A percentile compares a stretch with the other conserved stretches of the same genome.
Conservation (phyloP, 2,113 vertebrate genomes). For the Caretta caretta region DNA sequence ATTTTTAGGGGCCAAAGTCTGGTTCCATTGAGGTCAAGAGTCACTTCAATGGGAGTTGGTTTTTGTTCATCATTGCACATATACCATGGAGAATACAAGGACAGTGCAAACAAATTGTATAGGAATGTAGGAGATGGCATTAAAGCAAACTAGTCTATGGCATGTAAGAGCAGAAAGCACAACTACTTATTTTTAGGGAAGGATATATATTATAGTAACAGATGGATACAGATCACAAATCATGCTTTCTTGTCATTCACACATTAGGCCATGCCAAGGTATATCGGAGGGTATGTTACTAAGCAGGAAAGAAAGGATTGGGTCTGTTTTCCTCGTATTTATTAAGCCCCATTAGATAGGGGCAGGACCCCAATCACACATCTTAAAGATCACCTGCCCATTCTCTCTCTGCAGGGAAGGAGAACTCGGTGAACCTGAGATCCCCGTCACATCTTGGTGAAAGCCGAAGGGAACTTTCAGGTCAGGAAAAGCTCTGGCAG, state of each 20-base stretch:
- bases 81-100: slow-evolving; percentile 8
- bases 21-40: background rate
- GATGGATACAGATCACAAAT: no score
- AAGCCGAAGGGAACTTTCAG: fast-evolving
- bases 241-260: background rate
- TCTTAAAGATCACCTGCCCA: fast-evolving
- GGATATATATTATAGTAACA: slow-evolving; percentile 1
- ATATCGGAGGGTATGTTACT: fast-evolving
- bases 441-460: background rate
- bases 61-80: background rate
- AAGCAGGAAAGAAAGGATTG: slow-evolving; percentile 12
- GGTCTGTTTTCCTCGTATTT: slow-evolving; percentile 56
- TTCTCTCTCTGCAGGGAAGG: fast-evolving
- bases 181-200: slow-evolving; percentile 47
- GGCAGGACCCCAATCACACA: slow-evolving; percentile 39
- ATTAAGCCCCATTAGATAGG: slow-evolving; percentile 30
- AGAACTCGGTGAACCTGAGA: fast-evolving
- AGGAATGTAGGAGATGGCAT: background rate
- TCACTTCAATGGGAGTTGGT: background rate
- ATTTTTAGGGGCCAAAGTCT: slow-evolving; percentile 35
- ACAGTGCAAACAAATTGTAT: slow-evolving; percentile 45
- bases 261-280: background rate
- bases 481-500: fast-evolving
- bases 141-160: slow-evolving; percentile 13
- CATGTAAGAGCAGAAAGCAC: slow-evolving; percentile 38